These are phyloP conservation scores for Leucozona laternaria DNA, from an alignment of 2,888 invertebrate species.

Conservation along the genomic window DNA sequence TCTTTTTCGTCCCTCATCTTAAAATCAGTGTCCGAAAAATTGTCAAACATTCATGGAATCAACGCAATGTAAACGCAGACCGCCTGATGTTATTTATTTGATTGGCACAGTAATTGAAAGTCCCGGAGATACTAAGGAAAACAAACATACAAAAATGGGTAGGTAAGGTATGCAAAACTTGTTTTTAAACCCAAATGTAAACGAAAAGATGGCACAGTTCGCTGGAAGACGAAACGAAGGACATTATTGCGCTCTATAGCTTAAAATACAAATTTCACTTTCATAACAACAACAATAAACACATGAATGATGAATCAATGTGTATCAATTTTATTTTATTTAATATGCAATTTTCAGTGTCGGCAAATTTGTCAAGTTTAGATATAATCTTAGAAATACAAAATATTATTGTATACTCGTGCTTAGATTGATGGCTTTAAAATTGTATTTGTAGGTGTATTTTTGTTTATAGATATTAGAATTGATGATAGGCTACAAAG, in stretches of 20 bases:
- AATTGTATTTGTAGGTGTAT: no score
- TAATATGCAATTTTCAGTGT: constrained; percentile 28
- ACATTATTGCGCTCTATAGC: constrained; percentile 12
- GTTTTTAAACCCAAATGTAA: constrained; percentile 27
- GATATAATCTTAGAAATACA: no score
- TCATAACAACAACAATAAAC: background rate
- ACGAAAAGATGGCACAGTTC: background rate
- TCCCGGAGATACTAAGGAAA: constrained; percentile 36
- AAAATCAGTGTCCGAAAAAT: constrained; percentile 34
- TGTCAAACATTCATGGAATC: constrained; percentile 39
- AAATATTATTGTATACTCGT: no score
- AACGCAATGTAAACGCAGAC: constrained; percentile 24
- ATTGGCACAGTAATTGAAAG: constrained; percentile 51
- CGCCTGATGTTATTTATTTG: constrained; percentile 15
- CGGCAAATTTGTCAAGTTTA: constrained; percentile 17
- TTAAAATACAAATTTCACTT: background rate
- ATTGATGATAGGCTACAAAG: background rate
- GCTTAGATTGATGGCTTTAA: no score
- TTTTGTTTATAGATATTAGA: no score
- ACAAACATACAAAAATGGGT: constrained; percentile 22
- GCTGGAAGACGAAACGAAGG: background rate
- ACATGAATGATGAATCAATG: constrained; percentile 17
- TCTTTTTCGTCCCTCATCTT: constrained; percentile 21
- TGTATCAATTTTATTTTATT: constrained; percentile 47
- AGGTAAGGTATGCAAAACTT: background rate